Base-by-base conservation (phyloP, 1,140 invertebrate genomes). In the Drosophila prosaltans region DNA sequence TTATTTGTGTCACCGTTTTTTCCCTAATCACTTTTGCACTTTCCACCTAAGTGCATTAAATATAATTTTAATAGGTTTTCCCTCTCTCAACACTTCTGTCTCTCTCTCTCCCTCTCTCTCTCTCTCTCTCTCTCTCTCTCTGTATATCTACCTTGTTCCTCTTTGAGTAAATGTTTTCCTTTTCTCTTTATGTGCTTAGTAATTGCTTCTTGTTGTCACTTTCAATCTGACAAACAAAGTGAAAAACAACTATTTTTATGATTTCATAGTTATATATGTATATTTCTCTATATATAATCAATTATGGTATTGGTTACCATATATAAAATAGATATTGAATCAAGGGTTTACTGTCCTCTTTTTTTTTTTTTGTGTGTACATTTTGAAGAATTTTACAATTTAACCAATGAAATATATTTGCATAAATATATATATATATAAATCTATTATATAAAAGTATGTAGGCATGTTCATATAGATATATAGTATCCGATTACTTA, bases 401-500 rank as follows among this genome's bases (percentile, higher is more conserved):
- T 21, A 48, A 16, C 21, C 24, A 21, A 51, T 51, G 9, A 51
- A 51, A 51, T 21, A 24, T 24, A n/a, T 39, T 10, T 26, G 8
- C 8, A 54, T 21, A 36, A 8, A 8, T 39, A 59, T 39, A 6
- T 59, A 59, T 36, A 21, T 16, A 11, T 10, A 30, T 58, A 4
- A 4, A 36, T 36, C 6, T 36, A 36, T 36, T 36, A 6, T 58
- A 32, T 58, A 36, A 24, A 59, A 59, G 41, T 16, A 16, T 62
- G 3, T 41, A 45, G 6, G 5, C 1, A 45, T 26, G 45, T 26
- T 24, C 6, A 54, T 36, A 36, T 36, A 48, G 16, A 48, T 24
- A 48, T 48, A 51, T 51, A 51, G 45, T 51, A 51, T 51, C 45
- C 45, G 45, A 51, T 51, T 51, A 51, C 45, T 26, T 51, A 26